These are phyloP conservation scores for Actias luna DNA, from an alignment of 2,888 invertebrate species.

Conservation along the genomic window DNA sequence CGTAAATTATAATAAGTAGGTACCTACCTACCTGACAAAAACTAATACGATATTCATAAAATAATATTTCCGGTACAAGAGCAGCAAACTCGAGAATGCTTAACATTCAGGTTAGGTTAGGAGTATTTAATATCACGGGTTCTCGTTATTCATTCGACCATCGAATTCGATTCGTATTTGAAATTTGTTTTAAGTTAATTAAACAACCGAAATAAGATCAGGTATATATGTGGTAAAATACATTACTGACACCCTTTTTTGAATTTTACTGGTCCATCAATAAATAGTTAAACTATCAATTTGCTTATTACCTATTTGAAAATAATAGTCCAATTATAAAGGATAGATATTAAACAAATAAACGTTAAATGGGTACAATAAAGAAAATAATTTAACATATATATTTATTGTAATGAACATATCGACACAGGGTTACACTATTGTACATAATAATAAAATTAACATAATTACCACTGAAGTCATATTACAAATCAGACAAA, in stretches of 20 bases:
- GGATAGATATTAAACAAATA: no score
- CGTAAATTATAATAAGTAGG: background rate
- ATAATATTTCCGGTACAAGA: slow-evolving; percentile 32
- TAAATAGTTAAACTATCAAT: background rate
- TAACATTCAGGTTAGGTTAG: slow-evolving; percentile 22
- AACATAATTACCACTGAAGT: no score
- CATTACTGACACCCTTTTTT: background rate
- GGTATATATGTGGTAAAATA: background rate
- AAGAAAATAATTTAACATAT: no score
- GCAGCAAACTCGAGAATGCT: slow-evolving; percentile 31
- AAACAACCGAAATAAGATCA: background rate
- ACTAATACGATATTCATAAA: slow-evolving; percentile 42
- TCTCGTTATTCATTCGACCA: slow-evolving; percentile 4
- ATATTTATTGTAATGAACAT: no score
- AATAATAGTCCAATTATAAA: background rate
- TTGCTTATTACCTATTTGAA: background rate
- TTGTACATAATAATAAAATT: no score
- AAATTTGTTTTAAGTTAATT: background rate
- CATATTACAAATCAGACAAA: no score
- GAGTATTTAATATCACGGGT: background rate
- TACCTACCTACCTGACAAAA: no score
- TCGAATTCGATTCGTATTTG: background rate
- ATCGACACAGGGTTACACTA: no score
- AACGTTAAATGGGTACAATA: no score
- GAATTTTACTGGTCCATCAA: background rate